Evolutionary conservation across 2,888 invertebrate genomes (phyloP), one percentile per base, ranked within the genome.

Genomic region (Acleris laterana): DNA sequence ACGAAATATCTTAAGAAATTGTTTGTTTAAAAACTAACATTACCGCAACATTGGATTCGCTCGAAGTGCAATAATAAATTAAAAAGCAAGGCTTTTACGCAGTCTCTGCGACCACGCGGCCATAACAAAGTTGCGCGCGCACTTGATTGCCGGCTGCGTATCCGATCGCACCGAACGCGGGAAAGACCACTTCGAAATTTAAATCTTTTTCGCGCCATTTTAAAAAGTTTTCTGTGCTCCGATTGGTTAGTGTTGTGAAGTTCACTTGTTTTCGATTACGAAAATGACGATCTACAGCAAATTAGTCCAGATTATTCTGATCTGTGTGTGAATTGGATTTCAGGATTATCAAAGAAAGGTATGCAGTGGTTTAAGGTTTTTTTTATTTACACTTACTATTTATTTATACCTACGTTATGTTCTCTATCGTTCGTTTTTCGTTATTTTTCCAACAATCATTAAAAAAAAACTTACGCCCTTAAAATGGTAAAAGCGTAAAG

Each of bases 271-370:
- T 63, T 63, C 52, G 19, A 48, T 57, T 69, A 52, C 62, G 20
- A 89, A 80, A 77, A 93, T 93, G 93, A 93, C 93, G 16, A 88
- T 93, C 71, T 93, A 93, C 80, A 90, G 93, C 76, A 93, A 92
- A 86, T 85, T 93, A 65, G 93, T 93, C 69, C 93, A 93, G 77
- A 93, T 93, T 62, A 92, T 93, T 74, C 81, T 93, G 72, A 84
- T 93, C 67, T 87, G 93, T 87, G 90, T 92, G 75, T 91, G 79
- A 88, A 51, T 42, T 62, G 62, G 66, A 66, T 65, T 60, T 19
- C 17, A 38, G n/a, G 28, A 46, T 61, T 56, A 13, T 17, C n/a
- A 19, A 44, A 22, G 11, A 32, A 44, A 61, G 55, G 55, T 61
- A 28, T 20, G 60, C 55, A n/a, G 16, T 44, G 1, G 1, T 17